A percentile compares a stretch with the other conserved stretches of the same genome.
Conservation (phyloP, 2,888 invertebrate species). For the Ormyrus labotus region DNA sequence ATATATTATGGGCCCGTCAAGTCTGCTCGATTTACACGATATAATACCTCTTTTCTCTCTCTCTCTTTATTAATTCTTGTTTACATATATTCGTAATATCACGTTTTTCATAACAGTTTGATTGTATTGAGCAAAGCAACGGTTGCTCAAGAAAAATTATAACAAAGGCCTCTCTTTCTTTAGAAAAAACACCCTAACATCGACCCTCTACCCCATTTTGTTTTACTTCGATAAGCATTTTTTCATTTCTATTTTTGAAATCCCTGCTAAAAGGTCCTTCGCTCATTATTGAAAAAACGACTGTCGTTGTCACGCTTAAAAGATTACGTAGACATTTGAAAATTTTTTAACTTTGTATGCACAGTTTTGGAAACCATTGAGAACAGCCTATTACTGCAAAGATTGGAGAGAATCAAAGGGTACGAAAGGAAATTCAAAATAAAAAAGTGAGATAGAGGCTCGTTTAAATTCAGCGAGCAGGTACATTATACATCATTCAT, state of each 20-base stretch:
- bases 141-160: conserved; percentile 65
- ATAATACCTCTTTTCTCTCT: conserved; percentile 65
- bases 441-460: conserved; percentile 50
- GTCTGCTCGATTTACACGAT: conserved; percentile 70
- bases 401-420: too few relatives aligned
- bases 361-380: neutral
- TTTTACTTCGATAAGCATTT: conserved; percentile 40
- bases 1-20: conserved; percentile 71
- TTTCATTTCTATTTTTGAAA: conserved; percentile 14
- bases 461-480: conserved; percentile 44
- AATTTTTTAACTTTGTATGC: conserved; percentile 6
- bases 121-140: conserved; percentile 70
- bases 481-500: conserved; percentile 46
- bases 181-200: conserved; percentile 61
- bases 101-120: conserved; percentile 68
- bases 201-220: conserved; percentile 46
- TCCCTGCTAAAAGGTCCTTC: conserved; percentile 43
- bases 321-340: conserved; percentile 17
- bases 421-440: conserved; percentile 20
- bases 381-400: neutral
- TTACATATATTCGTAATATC: conserved; percentile 68
- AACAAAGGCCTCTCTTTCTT: conserved; percentile 65
- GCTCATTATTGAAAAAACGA: conserved; percentile 23
- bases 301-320: conserved; percentile 37
- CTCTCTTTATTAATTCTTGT: conserved; percentile 56